Percentiles rank a stretch among this genome's conserved stretches.
Evolutionary conservation across 2,113 vertebrate species (phyloP).

Genomic region (Dicentrarchus labrax): DNA sequence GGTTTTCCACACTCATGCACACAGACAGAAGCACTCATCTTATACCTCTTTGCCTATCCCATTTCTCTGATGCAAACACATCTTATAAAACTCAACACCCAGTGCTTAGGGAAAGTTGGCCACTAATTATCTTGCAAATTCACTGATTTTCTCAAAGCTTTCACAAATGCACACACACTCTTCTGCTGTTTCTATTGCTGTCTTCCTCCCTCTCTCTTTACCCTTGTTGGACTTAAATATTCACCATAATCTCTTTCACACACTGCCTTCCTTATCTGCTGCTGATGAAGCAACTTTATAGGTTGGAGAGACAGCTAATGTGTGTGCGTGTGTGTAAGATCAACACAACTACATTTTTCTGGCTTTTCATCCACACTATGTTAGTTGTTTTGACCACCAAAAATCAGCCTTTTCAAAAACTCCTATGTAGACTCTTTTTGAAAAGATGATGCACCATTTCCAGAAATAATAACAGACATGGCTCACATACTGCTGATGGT

Average conservation of each 20-base stretch:
- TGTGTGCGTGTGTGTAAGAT: background rate
- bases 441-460: background rate
- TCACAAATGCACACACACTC: background rate
- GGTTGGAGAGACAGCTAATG: background rate
- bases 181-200: constrained; percentile 3
- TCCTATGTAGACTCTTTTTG: background rate
- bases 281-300: constrained; percentile 29
- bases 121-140: background rate
- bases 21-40: background rate
- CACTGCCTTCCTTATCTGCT: constrained; percentile 30
- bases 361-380: background rate
- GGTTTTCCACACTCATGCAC: background rate
- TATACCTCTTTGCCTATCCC: background rate
- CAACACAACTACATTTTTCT: background rate
- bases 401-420: background rate
- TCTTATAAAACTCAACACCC: background rate
- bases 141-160: background rate
- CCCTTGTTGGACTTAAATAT: constrained; percentile 13
- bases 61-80: background rate
- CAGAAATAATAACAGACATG: background rate
- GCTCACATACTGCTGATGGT: background rate
- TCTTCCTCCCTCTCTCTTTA: constrained; percentile 5
- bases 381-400: background rate
- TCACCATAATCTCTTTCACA: constrained; percentile 22
- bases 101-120: background rate